Evolutionary conservation across 1,140 invertebrate species (phyloP), one percentile per base, ranked within the genome.

Genomic region (Chrysomallon squamiferum): DNA sequence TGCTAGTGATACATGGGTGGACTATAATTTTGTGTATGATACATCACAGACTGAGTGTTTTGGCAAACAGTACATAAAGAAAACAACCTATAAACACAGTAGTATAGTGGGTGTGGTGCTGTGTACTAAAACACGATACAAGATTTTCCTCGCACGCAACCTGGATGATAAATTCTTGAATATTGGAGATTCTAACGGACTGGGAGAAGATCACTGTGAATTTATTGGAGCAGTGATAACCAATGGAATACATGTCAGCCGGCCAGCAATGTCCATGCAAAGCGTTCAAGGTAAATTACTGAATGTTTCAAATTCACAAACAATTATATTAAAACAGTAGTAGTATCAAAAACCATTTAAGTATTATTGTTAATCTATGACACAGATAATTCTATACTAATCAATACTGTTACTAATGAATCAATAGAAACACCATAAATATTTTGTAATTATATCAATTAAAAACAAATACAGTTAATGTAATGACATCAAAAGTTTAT

Each of bases 201-300:
- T 71, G 62, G 81, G 81, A 13, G 71, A 83, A 29, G 81, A 83
- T 35, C 81, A 83, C 58, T 83, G 81, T 72, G 75, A 83, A 56
- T 83, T 80, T 75, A 78, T 83, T 30, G 79, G 79, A 57, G 75
- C 62, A 29, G 49, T 32, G 0, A n/a, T 15, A 45, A 60, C 59
- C 18, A 33, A 33, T 15, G 27, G 22, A 29, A 43, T 71, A 45
- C 66, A 54, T 18, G 52, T 76, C 20, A 68, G 68, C 49, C 52
- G 50, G 2, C 62, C 58, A 54, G 41, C 27, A 22, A 32, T 54
- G 29, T 57, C 43, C 32, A 59, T 41, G 13, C 57, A 63, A 25
- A 50, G 54, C 2, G 60, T 65, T 25, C 41, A 59, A 57, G 72
- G 72, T 74, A 59, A 68, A 61, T 2, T n/a, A 54, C 54, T 7